Percentiles rank a stretch among this genome's conserved stretches.
Conservation (phyloP, 2,888 invertebrate species). For the Pseudeuparius sepicola region DNA sequence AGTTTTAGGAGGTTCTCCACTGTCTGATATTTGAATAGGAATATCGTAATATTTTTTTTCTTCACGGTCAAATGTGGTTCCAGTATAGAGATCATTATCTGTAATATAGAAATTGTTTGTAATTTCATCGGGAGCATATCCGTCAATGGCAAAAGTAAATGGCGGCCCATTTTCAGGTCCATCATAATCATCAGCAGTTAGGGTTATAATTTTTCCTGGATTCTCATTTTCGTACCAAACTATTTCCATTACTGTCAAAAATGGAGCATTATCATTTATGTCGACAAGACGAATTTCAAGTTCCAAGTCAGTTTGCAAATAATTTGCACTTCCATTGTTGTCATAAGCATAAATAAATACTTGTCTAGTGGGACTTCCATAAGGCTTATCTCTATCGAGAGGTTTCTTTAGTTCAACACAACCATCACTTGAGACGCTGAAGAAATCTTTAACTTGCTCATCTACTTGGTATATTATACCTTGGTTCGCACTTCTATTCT, state of each 20-base stretch:
- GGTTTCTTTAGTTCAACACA: slow-evolving; percentile 76
- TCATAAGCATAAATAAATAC: slow-evolving; percentile 67
- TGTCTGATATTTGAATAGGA: slow-evolving; percentile 83
- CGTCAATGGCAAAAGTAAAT: slow-evolving; percentile 62
- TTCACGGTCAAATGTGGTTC: slow-evolving; percentile 77
- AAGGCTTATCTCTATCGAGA: slow-evolving; percentile 81
- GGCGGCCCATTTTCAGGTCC: slow-evolving; percentile 78
- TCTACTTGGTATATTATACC: slow-evolving; percentile 69
- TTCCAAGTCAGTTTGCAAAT: slow-evolving; percentile 57
- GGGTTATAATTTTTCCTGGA: slow-evolving; percentile 48
- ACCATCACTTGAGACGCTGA: slow-evolving; percentile 64
- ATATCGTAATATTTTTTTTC: slow-evolving; percentile 76
- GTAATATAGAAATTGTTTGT: slow-evolving; percentile 59
- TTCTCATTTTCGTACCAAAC: slow-evolving; percentile 75
- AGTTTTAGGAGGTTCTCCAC: slow-evolving; percentile 60
- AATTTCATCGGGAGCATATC: slow-evolving; percentile 57
- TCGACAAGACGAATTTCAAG: slow-evolving; percentile 59
- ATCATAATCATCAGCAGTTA: slow-evolving; percentile 74
- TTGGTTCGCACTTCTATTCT: slow-evolving; percentile 62
- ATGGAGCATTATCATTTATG: slow-evolving; percentile 92
- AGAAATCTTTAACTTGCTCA: slow-evolving; percentile 57
- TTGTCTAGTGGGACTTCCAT: slow-evolving; percentile 74
- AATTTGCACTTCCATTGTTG: slow-evolving; percentile 56
- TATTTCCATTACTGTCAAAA: slow-evolving; percentile 67
- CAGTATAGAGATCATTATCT: slow-evolving; percentile 56